Evolutionary conservation across 2,113 vertebrate genomes (phyloP), one percentile per base, ranked within the genome.

Genomic region (Zosterops lateralis): DNA sequence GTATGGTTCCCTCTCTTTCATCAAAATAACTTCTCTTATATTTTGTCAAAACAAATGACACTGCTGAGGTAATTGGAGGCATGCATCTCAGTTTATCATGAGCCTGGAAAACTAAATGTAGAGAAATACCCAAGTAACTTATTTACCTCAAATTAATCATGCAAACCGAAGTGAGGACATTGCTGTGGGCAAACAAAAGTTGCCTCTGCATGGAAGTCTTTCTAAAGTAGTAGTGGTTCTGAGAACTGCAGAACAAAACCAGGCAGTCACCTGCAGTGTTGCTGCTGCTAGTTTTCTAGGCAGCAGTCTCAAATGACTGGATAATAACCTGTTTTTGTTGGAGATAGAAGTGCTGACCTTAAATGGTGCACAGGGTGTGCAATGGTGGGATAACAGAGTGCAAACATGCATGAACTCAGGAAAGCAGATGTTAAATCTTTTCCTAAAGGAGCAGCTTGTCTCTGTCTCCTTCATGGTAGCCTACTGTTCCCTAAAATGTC

Each of bases 41-140:
- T 32, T 93, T 95, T 44, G 25, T 85, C 87, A 84, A 82, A 95
- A 79, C 66, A 95, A 90, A 87, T 89, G 67, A 66, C 51, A 60
- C 50, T 64, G 38, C 25, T 64, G 31, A 82, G 60, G 34, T 73
- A 53, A 40, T 51, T 80, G 51, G 56, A 85, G 51, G 25, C 24
- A 60, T 1, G 0, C 29, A 56, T 66, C 45, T 92, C 38, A 42
- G 36, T 40, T 87, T 74, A 66, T 14, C 36, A 31, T 42, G 48
- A 71, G 21, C 21, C 11, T 89, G 38, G 56, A 70, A 92, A 87
- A 71, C 5, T 53, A 57, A 77, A 36, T 1, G 1, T 36, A 31
- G 34, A 83, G 28, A 83, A 90, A 60, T 60, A 66, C 8, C 14
- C n/a, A 73, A 71, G 31, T 60, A 58, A 58, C 32, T 67, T 45